phyloP scores from a whole-genome alignment of 35 echinoderm and acorn worm genomes.

The Amphiura filiformis region DNA sequence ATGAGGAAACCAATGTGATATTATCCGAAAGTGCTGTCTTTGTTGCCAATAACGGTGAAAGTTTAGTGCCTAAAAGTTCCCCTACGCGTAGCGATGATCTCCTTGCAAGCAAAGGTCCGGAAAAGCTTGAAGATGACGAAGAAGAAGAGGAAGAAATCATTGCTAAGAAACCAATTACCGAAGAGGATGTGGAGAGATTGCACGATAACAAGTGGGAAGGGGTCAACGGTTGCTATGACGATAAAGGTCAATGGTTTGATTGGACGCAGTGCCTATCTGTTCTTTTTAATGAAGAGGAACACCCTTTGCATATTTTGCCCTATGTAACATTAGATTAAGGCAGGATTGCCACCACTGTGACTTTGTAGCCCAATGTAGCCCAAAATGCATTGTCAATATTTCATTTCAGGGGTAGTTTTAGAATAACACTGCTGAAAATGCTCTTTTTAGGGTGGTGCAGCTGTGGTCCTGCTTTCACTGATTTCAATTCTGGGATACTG shows the following conservation, averaged over 20 bases:
- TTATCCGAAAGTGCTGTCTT: not conserved
- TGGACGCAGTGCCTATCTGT: slow-evolving; percentile 57
- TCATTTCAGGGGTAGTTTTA: no score
- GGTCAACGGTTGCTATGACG: slow-evolving; percentile 61
- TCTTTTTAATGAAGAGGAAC: slow-evolving; percentile 35
- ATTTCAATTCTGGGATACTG: no score
- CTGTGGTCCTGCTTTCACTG: no score
- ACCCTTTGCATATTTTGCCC: slow-evolving; percentile 66
- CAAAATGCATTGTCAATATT: no score
- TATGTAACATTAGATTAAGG: slow-evolving; percentile 57
- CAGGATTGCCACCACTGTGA: no score
- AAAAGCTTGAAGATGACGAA: slow-evolving; percentile 16
- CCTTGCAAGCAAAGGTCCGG: not conserved
- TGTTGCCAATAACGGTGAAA: not conserved
- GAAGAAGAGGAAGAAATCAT: slow-evolving; percentile 13
- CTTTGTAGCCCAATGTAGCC: no score
- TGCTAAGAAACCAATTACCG: slow-evolving; percentile 21
- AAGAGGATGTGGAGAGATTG: slow-evolving; percentile 41
- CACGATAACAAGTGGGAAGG: slow-evolving; percentile 64
- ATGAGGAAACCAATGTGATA: not conserved
- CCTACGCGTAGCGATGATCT: not conserved
- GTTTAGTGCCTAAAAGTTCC: not conserved
- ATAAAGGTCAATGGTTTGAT: slow-evolving; percentile 52
- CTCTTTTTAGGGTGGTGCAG: no score
- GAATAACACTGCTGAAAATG: no score